Conservation (phyloP, 2,888 invertebrate species). For the Megastigmus dorsalis region DNA sequence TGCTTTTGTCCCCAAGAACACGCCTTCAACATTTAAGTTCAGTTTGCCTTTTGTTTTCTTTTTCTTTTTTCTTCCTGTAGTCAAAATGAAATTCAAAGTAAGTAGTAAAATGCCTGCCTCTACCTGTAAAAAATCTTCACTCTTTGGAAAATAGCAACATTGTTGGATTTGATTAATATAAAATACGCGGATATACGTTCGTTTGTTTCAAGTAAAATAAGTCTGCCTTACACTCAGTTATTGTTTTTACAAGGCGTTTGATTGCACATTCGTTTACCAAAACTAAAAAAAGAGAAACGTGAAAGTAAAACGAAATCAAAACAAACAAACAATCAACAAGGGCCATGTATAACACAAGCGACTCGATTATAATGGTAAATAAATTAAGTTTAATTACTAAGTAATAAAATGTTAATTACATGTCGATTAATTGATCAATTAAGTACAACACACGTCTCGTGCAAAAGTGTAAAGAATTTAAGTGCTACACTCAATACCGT, state of each 20-base stretch:
- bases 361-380: slow-evolving; percentile 67
- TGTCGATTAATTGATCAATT: slow-evolving; percentile 69
- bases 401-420: slow-evolving; percentile 74
- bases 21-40: slow-evolving; percentile 9
- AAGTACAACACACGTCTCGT: slow-evolving; percentile 74
- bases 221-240: slow-evolving; percentile 17
- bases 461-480: slow-evolving; percentile 74
- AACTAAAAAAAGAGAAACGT: too few species aligned
- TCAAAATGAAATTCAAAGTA: not conserved
- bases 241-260: slow-evolving; percentile 43
- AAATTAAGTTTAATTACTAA: slow-evolving; percentile 73
- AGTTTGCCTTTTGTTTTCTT: slow-evolving; percentile 6
- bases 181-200: slow-evolving; percentile 4
- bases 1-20: slow-evolving; percentile 35
- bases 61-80: not conserved
- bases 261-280: slow-evolving; percentile 49
- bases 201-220: slow-evolving; percentile 8
- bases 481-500: slow-evolving; percentile 74
- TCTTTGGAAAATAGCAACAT: slow-evolving; percentile 5
- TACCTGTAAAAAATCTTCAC: not conserved
- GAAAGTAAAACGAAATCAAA: slow-evolving; percentile 44
- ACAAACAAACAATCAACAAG: slow-evolving; percentile 57
- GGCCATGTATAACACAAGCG: slow-evolving; percentile 67
- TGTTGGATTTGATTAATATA: slow-evolving; percentile 2
- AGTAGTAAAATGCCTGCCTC: not conserved